These are phyloP conservation scores for Blastobasis adustella DNA, from an alignment of 2,888 invertebrate genomes.

Conservation along the genomic window DNA sequence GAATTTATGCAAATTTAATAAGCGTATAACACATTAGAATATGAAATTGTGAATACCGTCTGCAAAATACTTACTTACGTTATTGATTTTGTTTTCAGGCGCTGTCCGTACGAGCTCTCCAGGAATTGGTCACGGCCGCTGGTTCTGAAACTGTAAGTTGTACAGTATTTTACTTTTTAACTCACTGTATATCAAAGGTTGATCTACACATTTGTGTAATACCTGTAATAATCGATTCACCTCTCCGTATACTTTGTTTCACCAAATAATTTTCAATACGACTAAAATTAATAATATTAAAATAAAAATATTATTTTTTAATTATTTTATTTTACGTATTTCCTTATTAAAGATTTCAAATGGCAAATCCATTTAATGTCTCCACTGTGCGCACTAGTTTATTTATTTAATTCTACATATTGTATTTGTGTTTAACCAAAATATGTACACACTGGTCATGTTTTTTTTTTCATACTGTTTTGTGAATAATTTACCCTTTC, in stretches of 20 bases:
- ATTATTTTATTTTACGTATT: conserved; percentile 28
- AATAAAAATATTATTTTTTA: neutral
- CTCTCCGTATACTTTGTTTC: conserved; percentile 26
- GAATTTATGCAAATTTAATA: no score
- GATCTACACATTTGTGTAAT: conserved; percentile 19
- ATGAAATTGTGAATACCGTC: neutral
- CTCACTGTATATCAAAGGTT: neutral
- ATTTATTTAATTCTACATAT: conserved; percentile 12
- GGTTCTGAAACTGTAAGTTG: conserved; percentile 92
- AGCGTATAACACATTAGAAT: no score
- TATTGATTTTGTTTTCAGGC: conserved; percentile 71
- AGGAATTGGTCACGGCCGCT: conserved; percentile 98
- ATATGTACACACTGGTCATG: conserved; percentile 6
- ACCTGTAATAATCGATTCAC: conserved; percentile 45
- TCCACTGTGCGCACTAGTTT: conserved; percentile 5
- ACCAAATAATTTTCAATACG: conserved; percentile 27
- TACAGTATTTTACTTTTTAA: conserved; percentile 10
- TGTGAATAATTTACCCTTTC: conserved; percentile 60
- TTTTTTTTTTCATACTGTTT: conserved; percentile 14
- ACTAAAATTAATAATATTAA: conserved; percentile 8
- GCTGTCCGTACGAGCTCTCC: conserved; percentile 97
- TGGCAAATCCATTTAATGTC: conserved; percentile 35
- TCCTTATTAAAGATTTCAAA: conserved; percentile 44
- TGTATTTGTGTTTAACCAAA: conserved; percentile 28
- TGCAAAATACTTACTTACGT: neutral